phyloP scores from a whole-genome alignment of 2,113 vertebrate species.

The Myodes glareolus region DNA sequence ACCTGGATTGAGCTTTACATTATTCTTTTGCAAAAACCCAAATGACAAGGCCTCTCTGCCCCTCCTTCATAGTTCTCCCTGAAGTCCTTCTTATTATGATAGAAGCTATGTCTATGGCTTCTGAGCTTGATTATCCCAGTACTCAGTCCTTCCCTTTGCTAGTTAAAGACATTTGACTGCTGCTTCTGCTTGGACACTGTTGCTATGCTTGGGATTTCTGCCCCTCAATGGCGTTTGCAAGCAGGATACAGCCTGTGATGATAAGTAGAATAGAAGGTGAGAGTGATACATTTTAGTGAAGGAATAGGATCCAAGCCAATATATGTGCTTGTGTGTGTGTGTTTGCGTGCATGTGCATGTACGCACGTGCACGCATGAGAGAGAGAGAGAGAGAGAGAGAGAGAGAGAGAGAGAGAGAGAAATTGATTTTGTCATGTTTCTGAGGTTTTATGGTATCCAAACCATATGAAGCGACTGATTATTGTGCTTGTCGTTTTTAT shows the following conservation, averaged over 20 bases:
- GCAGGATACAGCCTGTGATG: slow-evolving; percentile 41
- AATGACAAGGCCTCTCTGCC: not conserved
- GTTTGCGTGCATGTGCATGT: not conserved
- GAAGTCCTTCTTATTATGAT: not conserved
- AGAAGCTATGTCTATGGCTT: slow-evolving; percentile 37
- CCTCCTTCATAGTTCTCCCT: not conserved
- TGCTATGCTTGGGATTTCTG: slow-evolving; percentile 74
- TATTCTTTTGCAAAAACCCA: not conserved
- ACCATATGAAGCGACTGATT: not conserved
- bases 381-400: not conserved
- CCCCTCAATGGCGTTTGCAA: not conserved
- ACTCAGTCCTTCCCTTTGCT: slow-evolving; percentile 23
- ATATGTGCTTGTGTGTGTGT: not conserved
- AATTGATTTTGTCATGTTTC: not conserved
- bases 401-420: not conserved
- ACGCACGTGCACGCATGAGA: too few relatives aligned
- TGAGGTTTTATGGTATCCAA: not conserved
- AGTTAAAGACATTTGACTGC: slow-evolving; percentile 60
- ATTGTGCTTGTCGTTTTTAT: not conserved
- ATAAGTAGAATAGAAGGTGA: slow-evolving; percentile 50
- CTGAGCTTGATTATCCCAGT: slow-evolving; percentile 40
- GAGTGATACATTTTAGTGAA: not conserved
- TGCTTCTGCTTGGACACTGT: slow-evolving; percentile 64
- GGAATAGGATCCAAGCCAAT: not conserved
- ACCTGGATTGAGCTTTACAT: fast-evolving